Evolutionary conservation across 2,888 invertebrate genomes (phyloP), one percentile per base, ranked within the genome.

Genomic region (Tenthredo distinguenda): DNA sequence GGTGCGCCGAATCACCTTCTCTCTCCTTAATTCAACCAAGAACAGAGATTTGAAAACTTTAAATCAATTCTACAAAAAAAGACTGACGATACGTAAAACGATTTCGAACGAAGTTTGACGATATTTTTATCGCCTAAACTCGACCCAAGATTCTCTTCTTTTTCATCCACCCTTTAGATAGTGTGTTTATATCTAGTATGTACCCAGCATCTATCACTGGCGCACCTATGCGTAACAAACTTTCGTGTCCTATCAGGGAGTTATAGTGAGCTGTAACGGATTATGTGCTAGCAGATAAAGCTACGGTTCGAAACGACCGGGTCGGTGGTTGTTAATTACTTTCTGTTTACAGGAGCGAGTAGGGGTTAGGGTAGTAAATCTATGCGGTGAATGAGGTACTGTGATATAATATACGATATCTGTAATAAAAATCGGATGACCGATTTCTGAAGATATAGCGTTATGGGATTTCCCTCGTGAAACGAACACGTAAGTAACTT

Each of bases 211-310:
- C 74, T 74, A 74, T 74, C 26, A 43, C 55, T 26, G 76, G 26
- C 26, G 15, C 50, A 55, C 55, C 77, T 77, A 77, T 77, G 77
- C 77, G 26, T 77, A 55, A 77, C n/a, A 77, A 77, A 77, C 77
- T 77, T 77, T 77, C 18, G 21, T 55, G 31, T 77, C 50, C 77
- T 55, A 77, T 77, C 77, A n/a, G 34, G 34, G 55, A 77, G 47
- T 21, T 74, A 68, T 68, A 34, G 40, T 74, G 31, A 74, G 43
- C 74, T 74, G 74, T 74, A 40, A 74, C 74, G 43, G 74, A 40
- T 74, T 74, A 74, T 47, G 43, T 43, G 74, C 43, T 2, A 34
- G 40, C 43, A 74, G 40, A 74, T 74, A 74, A 74, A 74, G 47
- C 74, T 26, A 68, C 34, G 68, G 34, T 12, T 43, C 26, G 21